A percentile compares a stretch with the other conserved stretches of the same genome.
These are phyloP conservation scores for Dioctria linearis DNA, from an alignment of 2,888 invertebrate species.

Conservation along the genomic window DNA sequence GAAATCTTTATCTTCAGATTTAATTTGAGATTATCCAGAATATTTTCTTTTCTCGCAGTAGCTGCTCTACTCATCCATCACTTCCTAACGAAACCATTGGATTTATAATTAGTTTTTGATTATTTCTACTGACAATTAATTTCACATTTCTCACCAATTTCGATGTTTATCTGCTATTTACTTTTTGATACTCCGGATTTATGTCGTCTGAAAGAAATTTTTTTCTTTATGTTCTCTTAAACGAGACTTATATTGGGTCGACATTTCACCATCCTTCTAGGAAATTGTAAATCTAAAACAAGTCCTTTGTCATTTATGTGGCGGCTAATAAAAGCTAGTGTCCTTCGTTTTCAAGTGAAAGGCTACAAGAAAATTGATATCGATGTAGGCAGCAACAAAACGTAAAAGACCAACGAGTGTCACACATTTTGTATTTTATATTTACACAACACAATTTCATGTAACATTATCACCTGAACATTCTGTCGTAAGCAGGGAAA, in stretches of 20 bases:
- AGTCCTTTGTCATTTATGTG: neutral
- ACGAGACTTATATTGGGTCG: neutral
- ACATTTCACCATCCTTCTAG: conserved; percentile 22
- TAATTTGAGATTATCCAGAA: neutral
- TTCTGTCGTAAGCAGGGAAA: neutral
- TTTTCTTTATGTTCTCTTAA: conserved; percentile 9
- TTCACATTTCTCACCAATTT: conserved; percentile 39
- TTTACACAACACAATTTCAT: neutral
- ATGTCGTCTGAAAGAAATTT: conserved; percentile 7
- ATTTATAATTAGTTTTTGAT: conserved; percentile 8
- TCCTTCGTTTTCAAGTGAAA: conserved; percentile 36
- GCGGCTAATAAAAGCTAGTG: conserved; percentile 10
- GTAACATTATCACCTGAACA: conserved; percentile 20
- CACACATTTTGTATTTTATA: conserved; percentile 28
- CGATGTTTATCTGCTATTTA: conserved; percentile 17
- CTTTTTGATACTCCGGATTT: neutral
- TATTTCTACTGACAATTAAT: conserved; percentile 22
- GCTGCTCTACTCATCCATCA: neutral
- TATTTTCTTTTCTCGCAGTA: neutral
- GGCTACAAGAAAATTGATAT: conserved; percentile 37
- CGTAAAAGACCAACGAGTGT: conserved; percentile 22
- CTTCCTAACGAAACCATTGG: neutral
- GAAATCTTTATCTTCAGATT: neutral
- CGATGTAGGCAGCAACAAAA: neutral
- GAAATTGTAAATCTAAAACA: conserved; percentile 16